Conservation (phyloP, 2,888 invertebrate genomes). For the Teleogryllus oceanicus region DNA sequence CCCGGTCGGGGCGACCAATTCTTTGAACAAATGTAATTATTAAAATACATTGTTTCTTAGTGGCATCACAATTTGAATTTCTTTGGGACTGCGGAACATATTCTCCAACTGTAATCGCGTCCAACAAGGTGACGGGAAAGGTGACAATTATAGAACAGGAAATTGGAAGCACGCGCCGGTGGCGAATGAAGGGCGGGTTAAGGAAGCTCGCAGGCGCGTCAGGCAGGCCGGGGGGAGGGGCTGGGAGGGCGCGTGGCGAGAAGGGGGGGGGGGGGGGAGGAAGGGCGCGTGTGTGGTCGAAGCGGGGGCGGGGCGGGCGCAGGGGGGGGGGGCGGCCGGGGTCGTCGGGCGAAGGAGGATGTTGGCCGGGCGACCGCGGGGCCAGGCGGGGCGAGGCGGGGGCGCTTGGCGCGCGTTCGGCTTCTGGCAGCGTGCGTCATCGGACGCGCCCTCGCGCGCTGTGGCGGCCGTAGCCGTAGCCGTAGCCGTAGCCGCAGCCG, state of each 20-base stretch:
- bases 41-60: too few species aligned
- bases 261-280: not conserved
- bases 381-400: not conserved
- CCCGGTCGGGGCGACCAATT: too few species aligned
- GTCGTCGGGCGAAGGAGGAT: conserved; percentile 10
- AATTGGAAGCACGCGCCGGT: too few species aligned
- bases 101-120: too few species aligned
- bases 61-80: too few species aligned
- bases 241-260: not conserved
- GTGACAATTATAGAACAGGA: too few species aligned
- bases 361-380: not conserved
- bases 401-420: not conserved
- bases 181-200: too few species aligned
- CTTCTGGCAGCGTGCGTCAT: conserved; percentile 1
- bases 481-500: not conserved
- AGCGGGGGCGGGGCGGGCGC: not conserved
- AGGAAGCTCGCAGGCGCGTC: too few species aligned
- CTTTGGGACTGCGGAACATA: too few species aligned
- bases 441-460: not conserved
- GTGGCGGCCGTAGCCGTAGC: not conserved
- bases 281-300: not conserved
- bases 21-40: too few species aligned
- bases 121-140: too few species aligned
- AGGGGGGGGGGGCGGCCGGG: not conserved
- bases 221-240: not conserved